Conservation (phyloP, 2,113 vertebrate genomes). For the Choloepus hoffmanni region DNA sequence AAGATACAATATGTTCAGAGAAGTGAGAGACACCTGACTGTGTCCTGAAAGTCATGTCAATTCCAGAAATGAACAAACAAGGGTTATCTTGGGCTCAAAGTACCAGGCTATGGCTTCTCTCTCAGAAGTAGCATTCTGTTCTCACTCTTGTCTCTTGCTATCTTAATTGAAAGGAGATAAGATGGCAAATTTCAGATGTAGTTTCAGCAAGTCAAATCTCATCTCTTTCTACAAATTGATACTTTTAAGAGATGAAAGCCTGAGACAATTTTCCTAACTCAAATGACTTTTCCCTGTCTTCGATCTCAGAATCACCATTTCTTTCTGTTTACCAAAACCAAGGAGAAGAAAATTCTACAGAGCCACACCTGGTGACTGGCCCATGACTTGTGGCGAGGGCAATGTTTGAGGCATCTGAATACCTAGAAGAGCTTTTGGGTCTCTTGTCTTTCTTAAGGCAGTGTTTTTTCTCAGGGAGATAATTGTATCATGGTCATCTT, state of each 20-base stretch:
- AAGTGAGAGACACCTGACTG: neutral
- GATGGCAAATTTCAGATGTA: neutral
- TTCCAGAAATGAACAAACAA: neutral
- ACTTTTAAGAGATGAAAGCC: constrained; percentile 26
- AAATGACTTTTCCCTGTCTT: neutral
- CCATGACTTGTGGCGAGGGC: neutral
- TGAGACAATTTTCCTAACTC: neutral
- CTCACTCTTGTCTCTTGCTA: neutral
- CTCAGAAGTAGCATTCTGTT: neutral
- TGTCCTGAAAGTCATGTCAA: neutral
- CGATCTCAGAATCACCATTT: constrained; percentile 7
- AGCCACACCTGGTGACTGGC: neutral
- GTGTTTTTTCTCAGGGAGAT: constrained; percentile 40
- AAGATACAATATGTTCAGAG: neutral
- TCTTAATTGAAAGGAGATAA: neutral
- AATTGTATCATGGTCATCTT: neutral
- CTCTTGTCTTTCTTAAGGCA: constrained; percentile 19
- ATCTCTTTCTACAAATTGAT: neutral
- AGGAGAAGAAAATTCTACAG: neutral
- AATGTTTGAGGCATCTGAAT: neutral
- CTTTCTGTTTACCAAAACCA: neutral
- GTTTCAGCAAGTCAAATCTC: neutral
- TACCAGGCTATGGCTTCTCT: neutral
- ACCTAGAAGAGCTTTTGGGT: neutral
- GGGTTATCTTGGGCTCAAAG: neutral